These are phyloP conservation scores for Melanotaenia nigrans DNA, from an alignment of 2,797 vertebrate species.

Conservation along the genomic window DNA sequence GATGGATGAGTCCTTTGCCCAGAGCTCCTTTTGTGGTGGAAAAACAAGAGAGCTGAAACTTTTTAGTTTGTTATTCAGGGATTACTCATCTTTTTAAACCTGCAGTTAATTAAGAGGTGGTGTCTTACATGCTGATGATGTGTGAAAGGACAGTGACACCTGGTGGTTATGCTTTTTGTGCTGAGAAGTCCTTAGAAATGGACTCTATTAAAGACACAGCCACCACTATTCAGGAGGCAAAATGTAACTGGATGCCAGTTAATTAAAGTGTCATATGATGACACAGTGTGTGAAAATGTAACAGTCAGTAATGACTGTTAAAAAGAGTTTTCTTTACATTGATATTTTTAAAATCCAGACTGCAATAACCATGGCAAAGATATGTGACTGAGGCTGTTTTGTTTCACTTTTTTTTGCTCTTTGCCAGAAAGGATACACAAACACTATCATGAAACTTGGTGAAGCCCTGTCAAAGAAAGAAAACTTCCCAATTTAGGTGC, in stretches of 20 bases:
- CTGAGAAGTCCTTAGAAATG: background rate
- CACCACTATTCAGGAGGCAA: background rate
- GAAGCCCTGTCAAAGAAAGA: background rate
- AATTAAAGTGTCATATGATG: background rate
- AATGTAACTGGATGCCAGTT: background rate
- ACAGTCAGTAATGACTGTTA: background rate
- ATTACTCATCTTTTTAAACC: constrained; percentile 5
- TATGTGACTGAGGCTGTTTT: background rate
- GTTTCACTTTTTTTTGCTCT: no score
- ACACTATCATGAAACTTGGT: background rate
- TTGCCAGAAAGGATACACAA: background rate
- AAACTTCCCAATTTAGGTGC: background rate
- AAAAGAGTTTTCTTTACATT: background rate
- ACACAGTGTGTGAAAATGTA: background rate
- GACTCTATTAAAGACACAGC: background rate
- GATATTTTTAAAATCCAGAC: background rate
- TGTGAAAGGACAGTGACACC: constrained; percentile 75
- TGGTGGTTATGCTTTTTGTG: constrained; percentile 57
- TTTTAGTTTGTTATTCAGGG: constrained; percentile 24
- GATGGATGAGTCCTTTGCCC: constrained; percentile 1
- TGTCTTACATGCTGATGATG: constrained; percentile 2
- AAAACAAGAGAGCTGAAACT: constrained; percentile 4
- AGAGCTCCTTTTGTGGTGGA: constrained; percentile 28
- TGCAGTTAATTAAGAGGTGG: background rate
- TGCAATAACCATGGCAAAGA: background rate